Conservation (phyloP, 2,888 invertebrate genomes). For the Tholera decimalis region DNA sequence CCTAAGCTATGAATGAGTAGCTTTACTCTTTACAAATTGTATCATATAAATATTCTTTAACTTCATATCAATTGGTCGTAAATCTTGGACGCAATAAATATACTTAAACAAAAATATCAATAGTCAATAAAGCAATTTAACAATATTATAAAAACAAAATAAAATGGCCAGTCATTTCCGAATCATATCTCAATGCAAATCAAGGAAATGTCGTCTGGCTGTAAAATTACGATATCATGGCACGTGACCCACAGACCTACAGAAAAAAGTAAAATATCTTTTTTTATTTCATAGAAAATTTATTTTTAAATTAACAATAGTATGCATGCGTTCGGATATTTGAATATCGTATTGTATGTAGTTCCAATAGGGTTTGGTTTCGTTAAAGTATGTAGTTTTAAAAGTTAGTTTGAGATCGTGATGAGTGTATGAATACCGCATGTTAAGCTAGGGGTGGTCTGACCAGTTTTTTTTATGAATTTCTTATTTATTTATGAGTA, state of each 20-base stretch:
- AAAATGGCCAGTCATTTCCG: slow-evolving; percentile 70
- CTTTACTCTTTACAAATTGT: slow-evolving; percentile 22
- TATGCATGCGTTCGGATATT: slow-evolving; percentile 25
- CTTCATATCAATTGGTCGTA: slow-evolving; percentile 50
- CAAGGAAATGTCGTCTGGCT: slow-evolving; percentile 65
- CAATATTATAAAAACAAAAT: slow-evolving; percentile 52
- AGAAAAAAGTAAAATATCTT: slow-evolving; percentile 54
- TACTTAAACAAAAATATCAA: slow-evolving; percentile 61
- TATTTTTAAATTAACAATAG: slow-evolving; percentile 43
- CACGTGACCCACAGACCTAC: slow-evolving; percentile 63
- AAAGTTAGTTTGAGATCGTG: slow-evolving; percentile 65
- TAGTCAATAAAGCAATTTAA: slow-evolving; percentile 69
- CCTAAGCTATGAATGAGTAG: background rate
- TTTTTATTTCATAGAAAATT: slow-evolving; percentile 51
- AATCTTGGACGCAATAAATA: slow-evolving; percentile 46
- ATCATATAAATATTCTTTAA: slow-evolving; percentile 14
- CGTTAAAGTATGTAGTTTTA: slow-evolving; percentile 30
- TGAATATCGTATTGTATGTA: slow-evolving; percentile 23
- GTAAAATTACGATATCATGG: slow-evolving; percentile 72
- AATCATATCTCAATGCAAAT: slow-evolving; percentile 78
- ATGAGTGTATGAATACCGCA: slow-evolving; percentile 74
- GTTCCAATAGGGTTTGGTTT: slow-evolving; percentile 50
- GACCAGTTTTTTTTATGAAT: slow-evolving; percentile 76
- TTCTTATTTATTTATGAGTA: slow-evolving; percentile 85
- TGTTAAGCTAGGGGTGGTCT: slow-evolving; percentile 81